Conservation (phyloP, 1,140 invertebrate genomes). For the Subanguina moxae region DNA sequence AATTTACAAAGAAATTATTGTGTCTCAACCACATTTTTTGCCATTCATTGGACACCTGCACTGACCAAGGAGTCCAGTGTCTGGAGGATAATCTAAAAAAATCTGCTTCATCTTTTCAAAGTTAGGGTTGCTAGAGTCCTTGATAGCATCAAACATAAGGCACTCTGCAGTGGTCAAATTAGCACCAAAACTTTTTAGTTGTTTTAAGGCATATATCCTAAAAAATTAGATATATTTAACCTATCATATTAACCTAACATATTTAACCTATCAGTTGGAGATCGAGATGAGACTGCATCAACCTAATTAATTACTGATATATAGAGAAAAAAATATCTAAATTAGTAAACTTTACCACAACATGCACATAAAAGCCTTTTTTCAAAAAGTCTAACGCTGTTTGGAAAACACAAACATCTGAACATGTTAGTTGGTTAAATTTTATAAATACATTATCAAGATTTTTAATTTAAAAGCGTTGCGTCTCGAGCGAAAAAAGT, state of each 20-base stretch:
- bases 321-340: too few relatives aligned
- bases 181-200: not conserved
- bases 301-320: not conserved
- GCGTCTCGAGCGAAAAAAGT: too few relatives aligned
- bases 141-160: not conserved
- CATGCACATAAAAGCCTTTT: not conserved
- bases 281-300: not conserved
- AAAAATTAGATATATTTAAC: not conserved
- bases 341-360: not conserved
- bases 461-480: too few relatives aligned
- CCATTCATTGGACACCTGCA: not conserved
- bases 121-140: not conserved
- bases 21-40: too few relatives aligned
- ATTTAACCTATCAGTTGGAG: not conserved
- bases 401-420: conserved; percentile 4
- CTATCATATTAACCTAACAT: not conserved
- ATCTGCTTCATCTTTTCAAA: conserved; percentile 3
- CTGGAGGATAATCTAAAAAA: not conserved
- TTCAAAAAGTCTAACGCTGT: not conserved
- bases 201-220: not conserved
- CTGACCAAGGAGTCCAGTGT: not conserved
- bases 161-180: not conserved
- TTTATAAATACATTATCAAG: too few relatives aligned
- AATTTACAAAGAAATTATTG: too few relatives aligned
- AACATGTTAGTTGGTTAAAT: too few relatives aligned